Evolutionary conservation across 2,888 invertebrate species (phyloP).

Genomic region (Anarsia innoxiella): DNA sequence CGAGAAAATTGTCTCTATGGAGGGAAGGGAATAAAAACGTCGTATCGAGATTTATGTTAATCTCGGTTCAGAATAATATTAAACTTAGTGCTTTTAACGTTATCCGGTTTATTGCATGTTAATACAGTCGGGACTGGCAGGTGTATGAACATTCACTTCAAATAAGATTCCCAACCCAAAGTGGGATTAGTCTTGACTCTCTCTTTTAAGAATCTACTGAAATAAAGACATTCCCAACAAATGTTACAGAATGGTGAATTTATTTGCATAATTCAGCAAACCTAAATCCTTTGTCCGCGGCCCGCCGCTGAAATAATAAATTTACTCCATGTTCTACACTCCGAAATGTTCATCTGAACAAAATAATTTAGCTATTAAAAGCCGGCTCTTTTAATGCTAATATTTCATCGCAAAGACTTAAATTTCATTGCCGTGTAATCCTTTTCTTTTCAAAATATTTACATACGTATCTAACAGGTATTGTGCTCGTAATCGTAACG

Average conservation of each 20-base stretch:
- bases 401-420: conserved; percentile 21
- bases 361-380: conserved; percentile 63
- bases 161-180: conserved; percentile 28
- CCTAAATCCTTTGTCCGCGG: conserved; percentile 71
- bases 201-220: conserved; percentile 67
- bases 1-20: not conserved
- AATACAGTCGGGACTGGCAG: conserved; percentile 29
- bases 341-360: conserved; percentile 56
- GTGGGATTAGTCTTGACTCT: conserved; percentile 56
- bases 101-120: conserved; percentile 31
- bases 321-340: conserved; percentile 66
- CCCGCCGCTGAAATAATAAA: conserved; percentile 67
- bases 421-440: conserved; percentile 5
- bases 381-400: conserved; percentile 36
- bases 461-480: not conserved
- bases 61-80: conserved; percentile 26
- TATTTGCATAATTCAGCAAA: conserved; percentile 73
- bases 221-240: conserved; percentile 73
- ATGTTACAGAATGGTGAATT: conserved; percentile 74
- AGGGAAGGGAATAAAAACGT: conserved; percentile 19
- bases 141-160: conserved; percentile 28
- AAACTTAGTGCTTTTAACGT: conserved; percentile 27
- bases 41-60: conserved; percentile 32
- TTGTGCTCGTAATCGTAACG: no score
- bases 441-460: not conserved